Evolutionary conservation across 2,113 vertebrate genomes (phyloP).

Genomic region (Gyps fulvus): DNA sequence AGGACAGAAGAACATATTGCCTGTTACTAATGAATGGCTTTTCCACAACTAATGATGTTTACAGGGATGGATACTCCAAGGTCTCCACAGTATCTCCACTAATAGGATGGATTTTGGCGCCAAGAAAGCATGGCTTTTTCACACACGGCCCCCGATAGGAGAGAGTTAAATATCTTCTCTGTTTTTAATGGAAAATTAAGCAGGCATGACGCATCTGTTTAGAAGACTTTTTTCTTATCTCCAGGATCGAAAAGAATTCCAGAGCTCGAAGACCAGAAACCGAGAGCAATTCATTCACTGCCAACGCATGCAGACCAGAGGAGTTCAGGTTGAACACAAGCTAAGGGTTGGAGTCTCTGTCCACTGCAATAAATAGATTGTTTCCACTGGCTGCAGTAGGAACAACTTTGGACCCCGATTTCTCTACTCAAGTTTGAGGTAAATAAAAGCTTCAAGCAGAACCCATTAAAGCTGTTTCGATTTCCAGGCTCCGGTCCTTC

Average conservation of each 20-base stretch:
- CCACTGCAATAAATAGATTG: not conserved
- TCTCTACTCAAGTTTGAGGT: not conserved
- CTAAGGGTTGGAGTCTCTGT: not conserved
- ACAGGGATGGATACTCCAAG: not conserved
- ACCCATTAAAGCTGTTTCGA: not conserved
- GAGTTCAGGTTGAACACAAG: slow-evolving; percentile 33
- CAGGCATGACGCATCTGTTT: slow-evolving; percentile 60
- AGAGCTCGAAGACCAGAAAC: slow-evolving; percentile 25
- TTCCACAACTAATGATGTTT: slow-evolving; percentile 33
- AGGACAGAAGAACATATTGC: slow-evolving; percentile 6
- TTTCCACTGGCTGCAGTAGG: not conserved
- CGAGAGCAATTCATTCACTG: slow-evolving; percentile 19
- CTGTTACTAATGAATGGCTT: slow-evolving; percentile 52
- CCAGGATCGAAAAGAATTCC: slow-evolving; percentile 51
- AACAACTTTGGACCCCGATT: not conserved
- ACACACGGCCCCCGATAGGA: not conserved
- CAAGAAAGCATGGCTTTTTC: not conserved
- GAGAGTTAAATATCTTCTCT: slow-evolving; percentile 44
- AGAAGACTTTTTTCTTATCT: slow-evolving; percentile 51
- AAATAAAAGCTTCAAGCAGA: slow-evolving; percentile 19
- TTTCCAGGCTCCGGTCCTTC: not conserved
- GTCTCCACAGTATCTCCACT: not conserved
- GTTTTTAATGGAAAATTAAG: slow-evolving; percentile 43
- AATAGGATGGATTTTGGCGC: not conserved
- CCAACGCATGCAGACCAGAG: not conserved